A percentile compares a stretch with the other conserved stretches of the same genome.
These are phyloP conservation scores for Artibeus jamaicensis DNA, from an alignment of 2,797 vertebrate genomes.

Conservation along the genomic window DNA sequence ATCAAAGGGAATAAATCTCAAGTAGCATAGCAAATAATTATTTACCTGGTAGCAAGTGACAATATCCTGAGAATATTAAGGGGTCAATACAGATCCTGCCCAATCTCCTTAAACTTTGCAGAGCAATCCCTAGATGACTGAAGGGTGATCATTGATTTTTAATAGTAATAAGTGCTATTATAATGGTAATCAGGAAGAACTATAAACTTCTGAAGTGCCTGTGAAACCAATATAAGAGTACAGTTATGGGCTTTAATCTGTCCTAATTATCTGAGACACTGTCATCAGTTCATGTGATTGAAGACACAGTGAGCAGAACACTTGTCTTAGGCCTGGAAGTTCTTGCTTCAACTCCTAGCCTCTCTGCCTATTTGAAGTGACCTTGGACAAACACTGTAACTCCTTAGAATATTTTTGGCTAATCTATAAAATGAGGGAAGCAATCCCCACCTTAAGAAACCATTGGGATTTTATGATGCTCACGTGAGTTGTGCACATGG, in stretches of 20 bases:
- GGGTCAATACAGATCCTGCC: neutral
- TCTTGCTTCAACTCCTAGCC: neutral
- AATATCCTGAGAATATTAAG: slow-evolving; percentile 34
- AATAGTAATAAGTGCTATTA: slow-evolving; percentile 42
- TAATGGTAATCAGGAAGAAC: slow-evolving; percentile 22
- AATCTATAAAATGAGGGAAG: neutral
- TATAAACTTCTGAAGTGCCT: slow-evolving; percentile 49
- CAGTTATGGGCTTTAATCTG: slow-evolving; percentile 33
- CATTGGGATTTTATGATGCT: neutral
- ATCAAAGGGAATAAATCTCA: neutral
- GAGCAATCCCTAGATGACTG: slow-evolving; percentile 2
- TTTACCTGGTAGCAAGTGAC: slow-evolving; percentile 37
- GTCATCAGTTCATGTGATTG: neutral
- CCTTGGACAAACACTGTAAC: neutral
- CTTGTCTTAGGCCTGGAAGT: neutral
- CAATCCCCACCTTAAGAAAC: neutral
- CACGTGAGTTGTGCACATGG: neutral
- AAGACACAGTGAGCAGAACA: neutral
- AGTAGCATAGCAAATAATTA: slow-evolving; percentile 54
- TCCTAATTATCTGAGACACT: slow-evolving; percentile 35
- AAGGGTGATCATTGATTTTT: slow-evolving; percentile 41
- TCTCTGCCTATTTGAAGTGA: neutral
- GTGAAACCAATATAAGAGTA: slow-evolving; percentile 32
- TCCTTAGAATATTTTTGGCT: neutral
- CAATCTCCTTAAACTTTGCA: slow-evolving; percentile 28